Evolutionary conservation across 2,113 vertebrate genomes (phyloP), one percentile per base, ranked within the genome.

Genomic region (Rafetus swinhoei): DNA sequence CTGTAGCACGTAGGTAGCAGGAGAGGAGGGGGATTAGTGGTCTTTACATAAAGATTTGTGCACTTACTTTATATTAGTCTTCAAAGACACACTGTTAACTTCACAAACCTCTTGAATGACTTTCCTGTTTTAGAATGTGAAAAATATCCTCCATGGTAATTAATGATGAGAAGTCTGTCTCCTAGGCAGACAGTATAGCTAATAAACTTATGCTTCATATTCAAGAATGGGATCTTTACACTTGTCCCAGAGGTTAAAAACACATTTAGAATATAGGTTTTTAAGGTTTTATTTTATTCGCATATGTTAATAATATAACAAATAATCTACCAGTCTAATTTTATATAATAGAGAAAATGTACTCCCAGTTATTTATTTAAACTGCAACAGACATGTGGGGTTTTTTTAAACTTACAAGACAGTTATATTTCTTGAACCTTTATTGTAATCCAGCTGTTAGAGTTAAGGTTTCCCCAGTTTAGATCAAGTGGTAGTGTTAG

Each of bases 71-170:
- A 29, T 87, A 32, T 6, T 89, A 5, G 45, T 39, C 81, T 45
- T 3, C 29, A 81, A 53, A 59, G 12, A 72, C 53, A 84, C 52
- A 18, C 65, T 89, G 53, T 87, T 85, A 69, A 16, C 24, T 87
- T 86, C 35, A 79, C 91, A 89, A 94, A 88, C 92, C 45, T 85
- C 88, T 62, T 90, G n/a, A 19, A 25, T 82, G 88, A 80, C 8
- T 54, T 62, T 53, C n/a, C 2, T 82, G 7, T 89, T 45, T 27
- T 85, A 53, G 22, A 25, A 39, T 90, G 89, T 95, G 18, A 89
- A 53, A 89, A 85, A 53, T 76, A 25, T 89, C 90, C 90, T n/a
- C 21, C 86, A 29, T 81, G 89, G 60, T 90, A 86, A 94, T 87
- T 87, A 92, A 92, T 90, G 45, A 4, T 85, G 5, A 86, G 27